phyloP scores from a whole-genome alignment of 2,888 invertebrate species.

The Scaptomyza reducta region DNA sequence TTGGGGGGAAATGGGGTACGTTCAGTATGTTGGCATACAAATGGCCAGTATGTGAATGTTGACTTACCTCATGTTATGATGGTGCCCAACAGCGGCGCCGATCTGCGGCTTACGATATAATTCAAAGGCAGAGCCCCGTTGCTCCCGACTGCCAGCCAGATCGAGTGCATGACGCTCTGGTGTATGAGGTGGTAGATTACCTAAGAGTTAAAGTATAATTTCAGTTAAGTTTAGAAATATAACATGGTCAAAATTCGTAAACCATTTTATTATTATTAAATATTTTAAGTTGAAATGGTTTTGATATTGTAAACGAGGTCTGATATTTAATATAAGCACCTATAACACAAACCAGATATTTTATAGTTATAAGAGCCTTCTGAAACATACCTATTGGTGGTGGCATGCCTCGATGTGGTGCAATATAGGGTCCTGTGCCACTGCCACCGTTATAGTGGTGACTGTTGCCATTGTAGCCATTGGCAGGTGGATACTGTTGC shows the following conservation, averaged over 20 bases:
- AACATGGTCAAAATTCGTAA: too few species aligned
- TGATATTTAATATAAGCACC: too few species aligned
- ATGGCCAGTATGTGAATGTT: neutral
- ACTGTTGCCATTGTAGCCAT: slow-evolving; percentile 81
- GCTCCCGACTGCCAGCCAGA: slow-evolving; percentile 94
- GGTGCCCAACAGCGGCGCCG: slow-evolving; percentile 85
- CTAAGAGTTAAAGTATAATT: slow-evolving; percentile 48
- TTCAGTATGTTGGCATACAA: slow-evolving; percentile 5
- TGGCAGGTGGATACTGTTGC: slow-evolving; percentile 77
- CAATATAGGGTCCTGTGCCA: slow-evolving; percentile 83
- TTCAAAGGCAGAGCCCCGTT: slow-evolving; percentile 97
- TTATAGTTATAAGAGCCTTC: too few species aligned
- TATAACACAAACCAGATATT: too few species aligned
- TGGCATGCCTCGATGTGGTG: slow-evolving; percentile 83
- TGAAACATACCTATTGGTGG: slow-evolving; percentile 81
- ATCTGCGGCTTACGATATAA: slow-evolving; percentile 94
- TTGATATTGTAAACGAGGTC: too few species aligned
- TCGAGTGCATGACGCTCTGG: slow-evolving; percentile 85
- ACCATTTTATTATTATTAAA: too few species aligned
- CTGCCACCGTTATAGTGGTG: slow-evolving; percentile 83
- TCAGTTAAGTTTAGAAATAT: neutral
- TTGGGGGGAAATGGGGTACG: slow-evolving; percentile 1
- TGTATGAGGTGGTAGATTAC: slow-evolving; percentile 83
- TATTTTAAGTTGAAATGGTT: too few species aligned
- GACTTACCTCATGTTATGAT: slow-evolving; percentile 91